Evolutionary conservation across 1,140 invertebrate genomes (phyloP).

Genomic region (Homalodisca vitripennis): DNA sequence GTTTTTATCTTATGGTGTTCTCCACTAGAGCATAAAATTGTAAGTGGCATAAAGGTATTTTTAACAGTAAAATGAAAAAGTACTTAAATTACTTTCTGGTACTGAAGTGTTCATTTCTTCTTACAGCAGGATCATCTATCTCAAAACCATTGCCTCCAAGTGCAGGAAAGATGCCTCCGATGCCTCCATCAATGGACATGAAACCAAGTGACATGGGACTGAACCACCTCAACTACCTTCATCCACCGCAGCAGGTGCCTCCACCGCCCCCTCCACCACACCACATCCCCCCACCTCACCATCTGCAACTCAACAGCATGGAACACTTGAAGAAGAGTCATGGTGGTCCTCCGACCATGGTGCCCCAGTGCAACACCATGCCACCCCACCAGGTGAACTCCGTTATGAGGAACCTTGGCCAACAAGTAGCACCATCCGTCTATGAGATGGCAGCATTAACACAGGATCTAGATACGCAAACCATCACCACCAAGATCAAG

Average conservation of each 20-base stretch:
- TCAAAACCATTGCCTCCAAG: slow-evolving; percentile 48
- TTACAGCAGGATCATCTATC: slow-evolving; percentile 24
- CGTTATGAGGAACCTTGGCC: slow-evolving; percentile 67
- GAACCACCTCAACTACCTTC: slow-evolving; percentile 51
- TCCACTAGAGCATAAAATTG: no score
- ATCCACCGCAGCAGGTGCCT: slow-evolving; percentile 42
- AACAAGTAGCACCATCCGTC: slow-evolving; percentile 81
- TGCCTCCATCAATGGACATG: slow-evolving; percentile 29
- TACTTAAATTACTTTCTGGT: no score
- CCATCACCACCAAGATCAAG: slow-evolving; percentile 96
- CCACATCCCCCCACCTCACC: slow-evolving; percentile 62
- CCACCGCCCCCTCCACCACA: slow-evolving; percentile 57
- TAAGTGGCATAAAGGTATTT: no score
- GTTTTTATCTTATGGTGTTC: no score
- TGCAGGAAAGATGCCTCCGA: slow-evolving; percentile 29
- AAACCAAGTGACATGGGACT: slow-evolving; percentile 35
- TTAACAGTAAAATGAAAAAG: no score
- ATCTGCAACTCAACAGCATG: slow-evolving; percentile 43
- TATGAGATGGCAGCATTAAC: slow-evolving; percentile 97
- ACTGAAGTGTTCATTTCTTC: no score
- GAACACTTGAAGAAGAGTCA: slow-evolving; percentile 38
- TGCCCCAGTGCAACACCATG: slow-evolving; percentile 48
- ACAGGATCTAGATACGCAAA: slow-evolving; percentile 94
- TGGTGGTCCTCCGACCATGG: slow-evolving; percentile 43
- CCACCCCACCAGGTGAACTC: slow-evolving; percentile 60